A percentile compares a stretch with the other conserved stretches of the same genome.
These are phyloP conservation scores for Boleophthalmus pectinirostris DNA, from an alignment of 2,113 vertebrate species.

Conservation along the genomic window DNA sequence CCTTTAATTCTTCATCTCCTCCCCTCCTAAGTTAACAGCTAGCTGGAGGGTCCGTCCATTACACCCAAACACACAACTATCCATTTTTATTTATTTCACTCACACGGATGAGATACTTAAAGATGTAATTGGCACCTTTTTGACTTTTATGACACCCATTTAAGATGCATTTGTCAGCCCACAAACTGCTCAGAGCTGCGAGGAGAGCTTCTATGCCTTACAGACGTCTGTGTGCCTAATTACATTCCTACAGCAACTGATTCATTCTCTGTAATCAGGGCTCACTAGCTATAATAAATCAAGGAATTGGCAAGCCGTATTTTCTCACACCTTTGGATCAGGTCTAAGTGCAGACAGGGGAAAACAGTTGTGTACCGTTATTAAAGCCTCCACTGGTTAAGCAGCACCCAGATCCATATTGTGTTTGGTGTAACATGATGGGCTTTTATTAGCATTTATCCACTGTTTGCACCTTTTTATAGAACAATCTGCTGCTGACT, in stretches of 20 bases:
- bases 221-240: constrained; percentile 76
- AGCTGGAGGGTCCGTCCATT: constrained; percentile 34
- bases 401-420: constrained; percentile 46
- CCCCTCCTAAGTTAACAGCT: constrained; percentile 27
- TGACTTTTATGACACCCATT: constrained; percentile 84
- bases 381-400: constrained; percentile 60
- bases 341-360: constrained; percentile 63
- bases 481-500: constrained; percentile 20
- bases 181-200: constrained; percentile 75
- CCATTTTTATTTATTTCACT: constrained; percentile 67
- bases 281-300: constrained; percentile 76
- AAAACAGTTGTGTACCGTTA: constrained; percentile 63
- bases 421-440: constrained; percentile 62
- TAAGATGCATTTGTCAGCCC: constrained; percentile 82
- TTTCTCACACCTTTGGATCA: constrained; percentile 69
- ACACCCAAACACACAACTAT: constrained; percentile 30
- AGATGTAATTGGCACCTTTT: constrained; percentile 84
- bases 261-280: constrained; percentile 79
- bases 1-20: constrained; percentile 42
- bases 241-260: constrained; percentile 76
- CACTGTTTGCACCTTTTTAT: constrained; percentile 31
- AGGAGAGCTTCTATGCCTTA: constrained; percentile 60
- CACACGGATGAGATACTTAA: constrained; percentile 77
- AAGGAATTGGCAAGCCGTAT: constrained; percentile 73
- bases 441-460: constrained; percentile 49